These are phyloP conservation scores for Gastracanthus pulcherrimus DNA, from an alignment of 2,888 invertebrate genomes.

Conservation along the genomic window DNA sequence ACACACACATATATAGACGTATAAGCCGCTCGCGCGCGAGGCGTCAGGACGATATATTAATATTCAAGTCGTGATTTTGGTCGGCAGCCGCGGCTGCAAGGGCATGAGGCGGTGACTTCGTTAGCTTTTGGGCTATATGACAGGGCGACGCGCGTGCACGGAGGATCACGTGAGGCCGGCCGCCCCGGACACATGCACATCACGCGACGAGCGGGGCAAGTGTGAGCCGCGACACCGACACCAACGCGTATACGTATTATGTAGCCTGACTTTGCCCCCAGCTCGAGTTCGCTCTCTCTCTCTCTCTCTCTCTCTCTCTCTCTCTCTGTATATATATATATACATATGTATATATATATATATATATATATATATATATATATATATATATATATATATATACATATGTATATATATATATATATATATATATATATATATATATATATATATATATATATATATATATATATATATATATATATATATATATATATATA, in stretches of 20 bases:
- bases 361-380: no score
- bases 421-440: no score
- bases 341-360: no score
- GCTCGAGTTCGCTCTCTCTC: neutral
- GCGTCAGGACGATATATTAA: neutral
- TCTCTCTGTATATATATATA: constrained; percentile 63
- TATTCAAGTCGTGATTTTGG: constrained; percentile 2
- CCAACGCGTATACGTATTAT: neutral
- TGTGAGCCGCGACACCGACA: neutral
- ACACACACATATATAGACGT: neutral
- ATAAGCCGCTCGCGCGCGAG: neutral
- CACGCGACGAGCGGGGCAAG: no score
- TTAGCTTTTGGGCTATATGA: constrained; percentile 41
- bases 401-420: no score
- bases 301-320: neutral
- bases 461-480: no score
- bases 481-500: no score
- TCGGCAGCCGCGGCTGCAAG: no score
- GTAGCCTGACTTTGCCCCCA: neutral
- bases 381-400: no score
- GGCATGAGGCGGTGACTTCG: neutral
- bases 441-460: no score
- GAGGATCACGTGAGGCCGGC: neutral
- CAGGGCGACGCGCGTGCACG: neutral
- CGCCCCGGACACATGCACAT: no score